phyloP scores from a whole-genome alignment of 2,797 vertebrate genomes.

The Mionectes olivaceus region DNA sequence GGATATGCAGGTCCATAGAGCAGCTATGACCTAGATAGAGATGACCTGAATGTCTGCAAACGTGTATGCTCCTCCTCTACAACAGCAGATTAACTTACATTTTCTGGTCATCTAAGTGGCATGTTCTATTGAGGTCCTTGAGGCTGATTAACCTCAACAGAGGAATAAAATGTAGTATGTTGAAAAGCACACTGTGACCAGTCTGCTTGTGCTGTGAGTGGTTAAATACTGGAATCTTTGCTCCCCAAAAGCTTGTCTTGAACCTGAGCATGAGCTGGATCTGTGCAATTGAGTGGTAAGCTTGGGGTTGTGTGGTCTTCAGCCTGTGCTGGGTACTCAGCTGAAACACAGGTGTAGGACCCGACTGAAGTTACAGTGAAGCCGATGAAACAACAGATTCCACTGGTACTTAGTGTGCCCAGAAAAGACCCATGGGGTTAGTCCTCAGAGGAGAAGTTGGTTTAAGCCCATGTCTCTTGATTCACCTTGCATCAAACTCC shows the following conservation, averaged over 20 bases:
- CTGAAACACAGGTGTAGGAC: not conserved
- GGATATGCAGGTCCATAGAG: accelerated
- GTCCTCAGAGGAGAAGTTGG: not conserved
- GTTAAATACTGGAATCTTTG: not conserved
- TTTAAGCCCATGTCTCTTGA: not conserved
- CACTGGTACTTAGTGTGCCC: not conserved
- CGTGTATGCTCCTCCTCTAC: not conserved
- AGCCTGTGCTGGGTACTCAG: not conserved
- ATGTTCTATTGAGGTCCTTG: not conserved
- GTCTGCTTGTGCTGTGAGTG: not conserved
- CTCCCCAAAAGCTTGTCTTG: not conserved
- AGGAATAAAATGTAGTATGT: not conserved
- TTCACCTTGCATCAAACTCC: not conserved
- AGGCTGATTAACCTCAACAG: not conserved
- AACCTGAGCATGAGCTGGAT: accelerated
- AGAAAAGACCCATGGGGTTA: not conserved
- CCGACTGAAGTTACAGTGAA: not conserved
- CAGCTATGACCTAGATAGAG: too few species aligned
- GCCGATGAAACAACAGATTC: not conserved
- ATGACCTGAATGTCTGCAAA: not conserved
- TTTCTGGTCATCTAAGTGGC: not conserved
- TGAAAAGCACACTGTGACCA: not conserved
- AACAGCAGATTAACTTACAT: not conserved
- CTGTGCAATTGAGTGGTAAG: not conserved
- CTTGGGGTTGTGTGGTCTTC: not conserved